Evolutionary conservation across 2,888 invertebrate genomes (phyloP), one percentile per base, ranked within the genome.

Genomic region (Erebia palarica): DNA sequence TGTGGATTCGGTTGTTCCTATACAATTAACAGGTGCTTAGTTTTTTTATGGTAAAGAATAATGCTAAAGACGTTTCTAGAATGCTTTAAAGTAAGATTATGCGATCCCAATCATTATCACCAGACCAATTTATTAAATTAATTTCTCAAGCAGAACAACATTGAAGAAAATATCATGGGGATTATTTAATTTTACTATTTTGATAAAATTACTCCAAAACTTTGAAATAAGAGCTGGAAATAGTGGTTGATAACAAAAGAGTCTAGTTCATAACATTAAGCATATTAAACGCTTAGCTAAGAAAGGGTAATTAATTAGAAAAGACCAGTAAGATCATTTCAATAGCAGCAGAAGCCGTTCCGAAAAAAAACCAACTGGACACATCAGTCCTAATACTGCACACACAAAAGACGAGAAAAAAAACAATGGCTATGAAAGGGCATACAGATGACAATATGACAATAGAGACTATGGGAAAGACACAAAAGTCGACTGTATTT

Each of bases 381-480:
- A 84, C 79, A 84, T 83, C 82, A 80, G 84, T 84, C 82, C 79
- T 83, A 77, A 81, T 81, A 79, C 81, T 77, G 13, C 27, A 73
- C 75, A 75, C 58, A 81, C 83, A 88, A 85, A 81, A 76, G 80
- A 73, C 70, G 51, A 27, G 49, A 86, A 88, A 86, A 84, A 82
- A 82, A 80, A 91, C 84, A 89, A 89, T 80, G 73, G 75, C 76
- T 79, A 79, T 79, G 77, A 80, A 82, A 82, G 82, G 81, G 76
- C 79, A 89, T 83, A 91, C 88, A 90, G 87, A 86, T 88, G 86
- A 92, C 90, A 91, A 91, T 87, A 82, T 78, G 77, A 91, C 91
- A 91, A 92, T 88, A 80, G 84, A 73, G 76, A 72, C 85, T 88
- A 88, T 87, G 88, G 85, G 87, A 87, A 86, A 84, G 78, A 81